Evolutionary conservation across 2,113 vertebrate genomes (phyloP), one percentile per base, ranked within the genome.

Genomic region (Cygnus atratus): DNA sequence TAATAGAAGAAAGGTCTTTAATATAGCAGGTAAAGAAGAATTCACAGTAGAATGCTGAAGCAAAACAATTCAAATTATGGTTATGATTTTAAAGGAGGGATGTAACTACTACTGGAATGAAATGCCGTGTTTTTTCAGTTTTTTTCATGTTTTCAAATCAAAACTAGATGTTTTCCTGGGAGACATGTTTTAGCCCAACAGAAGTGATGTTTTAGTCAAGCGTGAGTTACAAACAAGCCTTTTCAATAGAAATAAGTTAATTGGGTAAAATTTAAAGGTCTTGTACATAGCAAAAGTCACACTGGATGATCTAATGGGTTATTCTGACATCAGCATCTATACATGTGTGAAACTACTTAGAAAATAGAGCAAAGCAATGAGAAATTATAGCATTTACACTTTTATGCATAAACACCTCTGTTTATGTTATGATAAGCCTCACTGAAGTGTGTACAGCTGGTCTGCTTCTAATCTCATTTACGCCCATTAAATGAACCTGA

Each of bases 391-490:
- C 6, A 63, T 91, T 92, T 95, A 82, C 18, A 59, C 50, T 87
- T 87, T 59, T 75, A 71, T 71, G 68, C 81, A 81, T 78, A 88
- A 81, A 63, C 11, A 74, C 55, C 31, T 84, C 72, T 74, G 41
- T 78, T 85, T 75, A 11, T 31, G 43, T 75, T 88, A 82, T 59
- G 57, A 70, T 79, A 74, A 86, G 14, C 19, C 11, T 84, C 22
- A 93, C 63, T 78, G 61, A 43, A 87, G 20, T 68, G 31, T 35
- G 15, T 82, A 19, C 68, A 93, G 78, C 72, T 82, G 41, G 18
- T 71, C 22, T 93, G 70, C 39, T 77, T 89, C 33, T 76, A 66
- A 92, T 84, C 78, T 96, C 66, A 72, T 84, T 95, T 83, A 67
- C 68, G 89, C 41, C 39, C 54, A 37, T 79, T 85, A 88, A 88